These are phyloP conservation scores for Odontesthes bonariensis DNA, from an alignment of 2,113 vertebrate species.

Conservation along the genomic window DNA sequence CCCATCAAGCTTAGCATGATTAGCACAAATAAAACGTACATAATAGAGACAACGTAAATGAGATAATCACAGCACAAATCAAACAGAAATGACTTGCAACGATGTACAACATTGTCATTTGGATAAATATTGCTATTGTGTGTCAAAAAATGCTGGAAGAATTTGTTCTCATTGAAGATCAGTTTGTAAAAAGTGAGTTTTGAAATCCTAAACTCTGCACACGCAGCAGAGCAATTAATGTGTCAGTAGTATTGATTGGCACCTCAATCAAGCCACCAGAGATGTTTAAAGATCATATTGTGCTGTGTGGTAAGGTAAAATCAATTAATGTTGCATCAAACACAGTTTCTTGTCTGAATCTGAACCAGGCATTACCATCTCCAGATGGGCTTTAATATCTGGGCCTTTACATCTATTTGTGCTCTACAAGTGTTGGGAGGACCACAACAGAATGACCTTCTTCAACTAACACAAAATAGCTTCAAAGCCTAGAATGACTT, in stretches of 20 bases:
- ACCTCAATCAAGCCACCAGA: slow-evolving; percentile 20
- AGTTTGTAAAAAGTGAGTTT: slow-evolving; percentile 9
- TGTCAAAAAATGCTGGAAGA: neutral
- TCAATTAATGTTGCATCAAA: slow-evolving; percentile 22
- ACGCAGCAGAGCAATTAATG: slow-evolving; percentile 34
- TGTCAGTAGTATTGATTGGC: slow-evolving; percentile 56
- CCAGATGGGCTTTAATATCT: neutral
- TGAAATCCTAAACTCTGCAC: slow-evolving; percentile 4
- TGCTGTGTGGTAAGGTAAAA: slow-evolving; percentile 9
- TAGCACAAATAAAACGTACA: slow-evolving; percentile 20
- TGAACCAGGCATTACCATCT: slow-evolving; percentile 25
- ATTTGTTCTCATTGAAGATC: slow-evolving; percentile 6
- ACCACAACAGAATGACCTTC: slow-evolving; percentile 8
- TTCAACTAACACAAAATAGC: slow-evolving; percentile 1
- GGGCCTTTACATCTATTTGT: slow-evolving; percentile 10
- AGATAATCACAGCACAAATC: slow-evolving; percentile 6
- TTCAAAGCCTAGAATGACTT: slow-evolving; percentile 26
- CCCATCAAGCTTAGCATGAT: slow-evolving; percentile 1
- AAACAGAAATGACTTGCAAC: neutral
- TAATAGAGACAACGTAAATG: neutral
- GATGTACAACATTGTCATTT: neutral
- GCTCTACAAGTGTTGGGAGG: neutral
- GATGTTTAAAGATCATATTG: slow-evolving; percentile 52
- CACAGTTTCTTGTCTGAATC: slow-evolving; percentile 37
- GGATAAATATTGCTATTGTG: neutral